A percentile compares a stretch with the other conserved stretches of the same genome.
Evolutionary conservation across 2,797 vertebrate genomes (phyloP).

Genomic region (Helarctos malayanus): DNA sequence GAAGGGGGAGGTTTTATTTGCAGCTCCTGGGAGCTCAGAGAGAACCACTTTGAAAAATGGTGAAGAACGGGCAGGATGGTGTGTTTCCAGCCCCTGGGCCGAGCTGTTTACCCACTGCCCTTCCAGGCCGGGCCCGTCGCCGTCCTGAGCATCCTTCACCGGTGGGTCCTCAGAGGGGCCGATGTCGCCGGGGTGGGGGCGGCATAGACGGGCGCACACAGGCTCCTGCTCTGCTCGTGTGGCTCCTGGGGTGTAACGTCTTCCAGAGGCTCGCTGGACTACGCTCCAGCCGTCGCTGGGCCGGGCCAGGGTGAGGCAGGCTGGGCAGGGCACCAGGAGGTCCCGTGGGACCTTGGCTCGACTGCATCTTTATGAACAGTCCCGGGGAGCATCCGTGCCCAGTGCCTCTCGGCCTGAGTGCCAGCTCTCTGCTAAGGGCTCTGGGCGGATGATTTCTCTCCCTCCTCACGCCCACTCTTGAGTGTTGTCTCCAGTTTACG

Average conservation of each 20-base stretch:
- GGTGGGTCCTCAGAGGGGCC: neutral
- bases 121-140: neutral
- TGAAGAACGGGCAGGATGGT: neutral
- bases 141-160: neutral
- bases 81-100: rapidly evolving
- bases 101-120: neutral
- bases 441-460: rapidly evolving
- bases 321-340: neutral
- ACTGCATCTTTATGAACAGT: rapidly evolving
- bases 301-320: constrained; percentile 69
- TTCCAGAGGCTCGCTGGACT: constrained; percentile 72
- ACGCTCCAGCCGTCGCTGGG: constrained; percentile 62
- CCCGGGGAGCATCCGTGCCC: rapidly evolving
- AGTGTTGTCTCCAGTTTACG: constrained; percentile 16
- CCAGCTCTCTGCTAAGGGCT: rapidly evolving
- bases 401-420: rapidly evolving
- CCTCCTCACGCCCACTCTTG: neutral
- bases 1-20: neutral
- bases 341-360: rapidly evolving
- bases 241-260: constrained; percentile 55
- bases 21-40: neutral
- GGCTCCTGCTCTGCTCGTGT: constrained; percentile 5
- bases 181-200: neutral
- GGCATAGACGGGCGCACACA: neutral
- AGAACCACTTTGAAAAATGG: neutral